phyloP scores from a whole-genome alignment of 2,113 vertebrate genomes.

The Origma solitaria region DNA sequence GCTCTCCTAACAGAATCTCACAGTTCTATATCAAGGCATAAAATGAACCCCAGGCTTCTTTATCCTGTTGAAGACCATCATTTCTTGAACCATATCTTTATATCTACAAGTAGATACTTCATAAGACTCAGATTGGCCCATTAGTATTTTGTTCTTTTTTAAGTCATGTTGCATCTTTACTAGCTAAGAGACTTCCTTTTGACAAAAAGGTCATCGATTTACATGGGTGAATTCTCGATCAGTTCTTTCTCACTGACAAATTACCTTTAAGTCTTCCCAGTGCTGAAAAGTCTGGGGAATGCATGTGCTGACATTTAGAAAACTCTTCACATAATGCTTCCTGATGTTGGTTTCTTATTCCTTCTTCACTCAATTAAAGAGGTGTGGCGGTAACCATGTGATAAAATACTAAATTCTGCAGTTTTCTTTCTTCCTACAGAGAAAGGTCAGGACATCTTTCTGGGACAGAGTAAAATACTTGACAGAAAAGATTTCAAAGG shows the following conservation, averaged over 20 bases:
- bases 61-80: conserved; percentile 1
- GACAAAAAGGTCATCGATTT: conserved; percentile 67
- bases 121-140: conserved; percentile 39
- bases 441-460: conserved; percentile 51
- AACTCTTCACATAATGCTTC: conserved; percentile 57
- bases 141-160: conserved; percentile 62
- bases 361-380: conserved; percentile 59
- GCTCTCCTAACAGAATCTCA: neutral
- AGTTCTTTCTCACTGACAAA: conserved; percentile 64
- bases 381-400: conserved; percentile 50
- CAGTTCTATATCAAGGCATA: neutral
- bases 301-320: conserved; percentile 61
- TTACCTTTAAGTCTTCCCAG: conserved; percentile 55
- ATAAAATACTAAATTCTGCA: conserved; percentile 39
- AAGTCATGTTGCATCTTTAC: conserved; percentile 55
- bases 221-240: conserved; percentile 65
- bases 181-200: conserved; percentile 59
- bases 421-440: neutral
- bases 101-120: conserved; percentile 9
- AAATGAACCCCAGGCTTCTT: neutral
- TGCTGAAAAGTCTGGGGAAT: conserved; percentile 47
- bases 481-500: conserved; percentile 2
- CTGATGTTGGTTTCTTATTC: conserved; percentile 59
- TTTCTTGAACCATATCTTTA: conserved; percentile 40
- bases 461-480: conserved; percentile 6